phyloP scores from a whole-genome alignment of 2,797 vertebrate genomes.

The Pseudocheirus occidentalis region DNA sequence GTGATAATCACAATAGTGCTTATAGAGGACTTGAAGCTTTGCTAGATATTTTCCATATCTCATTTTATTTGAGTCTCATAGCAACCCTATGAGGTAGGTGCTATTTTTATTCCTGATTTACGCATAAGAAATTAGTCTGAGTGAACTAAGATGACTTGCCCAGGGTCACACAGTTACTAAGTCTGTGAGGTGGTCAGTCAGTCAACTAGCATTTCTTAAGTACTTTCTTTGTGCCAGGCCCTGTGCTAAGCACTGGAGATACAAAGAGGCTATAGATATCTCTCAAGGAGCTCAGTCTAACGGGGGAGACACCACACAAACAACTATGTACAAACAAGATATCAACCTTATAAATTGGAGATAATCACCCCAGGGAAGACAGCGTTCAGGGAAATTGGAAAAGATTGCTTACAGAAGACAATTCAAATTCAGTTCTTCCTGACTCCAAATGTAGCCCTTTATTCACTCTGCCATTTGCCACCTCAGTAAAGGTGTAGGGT shows the following conservation, averaged over 20 bases:
- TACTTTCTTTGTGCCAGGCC: background rate
- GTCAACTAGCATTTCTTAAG: background rate
- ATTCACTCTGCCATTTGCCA: background rate
- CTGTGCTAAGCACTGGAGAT: background rate
- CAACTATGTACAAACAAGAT: background rate
- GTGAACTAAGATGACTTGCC: background rate
- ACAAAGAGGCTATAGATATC: background rate
- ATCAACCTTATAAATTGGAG: background rate
- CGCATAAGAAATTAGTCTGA: background rate
- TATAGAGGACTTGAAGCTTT: background rate
- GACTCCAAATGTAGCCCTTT: background rate
- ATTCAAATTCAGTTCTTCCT: background rate
- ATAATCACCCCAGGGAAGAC: background rate
- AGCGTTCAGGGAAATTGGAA: background rate
- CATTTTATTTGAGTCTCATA: background rate
- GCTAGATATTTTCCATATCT: background rate
- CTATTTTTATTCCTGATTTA: background rate
- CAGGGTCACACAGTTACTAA: background rate
- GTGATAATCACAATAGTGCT: background rate
- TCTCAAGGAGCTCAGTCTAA: background rate
- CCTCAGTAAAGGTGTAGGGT: background rate
- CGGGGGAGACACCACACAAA: background rate
- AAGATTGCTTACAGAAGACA: background rate
- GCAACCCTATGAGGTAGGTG: background rate
- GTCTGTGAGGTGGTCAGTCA: background rate